Conservation (phyloP, 1,140 invertebrate species). For the Paralvinella palmiformis region DNA sequence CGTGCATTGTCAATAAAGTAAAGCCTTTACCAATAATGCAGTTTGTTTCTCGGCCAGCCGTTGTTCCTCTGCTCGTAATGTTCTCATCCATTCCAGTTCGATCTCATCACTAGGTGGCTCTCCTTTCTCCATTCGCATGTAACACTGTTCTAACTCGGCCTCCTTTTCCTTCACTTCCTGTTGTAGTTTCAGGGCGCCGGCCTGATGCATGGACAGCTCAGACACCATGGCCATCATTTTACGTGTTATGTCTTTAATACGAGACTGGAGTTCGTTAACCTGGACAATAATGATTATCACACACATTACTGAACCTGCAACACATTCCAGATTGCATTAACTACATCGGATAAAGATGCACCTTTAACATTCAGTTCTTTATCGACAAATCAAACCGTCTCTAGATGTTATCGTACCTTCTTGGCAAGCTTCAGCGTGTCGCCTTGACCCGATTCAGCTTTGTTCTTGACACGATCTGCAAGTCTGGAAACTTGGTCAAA, state of each 20-base stretch:
- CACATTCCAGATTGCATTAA: no score
- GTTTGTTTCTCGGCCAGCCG: conserved; percentile 30
- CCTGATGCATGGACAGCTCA: conserved; percentile 50
- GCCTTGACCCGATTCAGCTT: conserved; percentile 43
- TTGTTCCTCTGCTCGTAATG: conserved; percentile 32
- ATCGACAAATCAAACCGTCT: no score
- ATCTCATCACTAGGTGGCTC: conserved; percentile 44
- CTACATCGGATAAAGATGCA: no score
- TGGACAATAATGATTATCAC: conserved; percentile 18
- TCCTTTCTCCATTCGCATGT: conserved; percentile 47
- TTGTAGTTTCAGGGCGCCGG: conserved; percentile 43
- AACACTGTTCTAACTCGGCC: conserved; percentile 43
- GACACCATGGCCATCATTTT: conserved; percentile 51
- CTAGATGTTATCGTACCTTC: no score
- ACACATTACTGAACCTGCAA: no score
- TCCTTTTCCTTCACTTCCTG: conserved; percentile 44
- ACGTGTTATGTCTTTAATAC: conserved; percentile 45
- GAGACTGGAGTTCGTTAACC: conserved; percentile 46
- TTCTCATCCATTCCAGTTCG: conserved; percentile 38
- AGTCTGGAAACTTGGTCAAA: conserved; percentile 46
- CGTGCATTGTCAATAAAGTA: no score
- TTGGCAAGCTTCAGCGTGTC: conserved; percentile 49
- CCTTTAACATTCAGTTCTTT: no score
- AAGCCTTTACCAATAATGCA: conserved; percentile 37
- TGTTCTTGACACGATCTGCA: conserved; percentile 37